phyloP scores from a whole-genome alignment of 2,113 vertebrate species.

The Sander vitreus region DNA sequence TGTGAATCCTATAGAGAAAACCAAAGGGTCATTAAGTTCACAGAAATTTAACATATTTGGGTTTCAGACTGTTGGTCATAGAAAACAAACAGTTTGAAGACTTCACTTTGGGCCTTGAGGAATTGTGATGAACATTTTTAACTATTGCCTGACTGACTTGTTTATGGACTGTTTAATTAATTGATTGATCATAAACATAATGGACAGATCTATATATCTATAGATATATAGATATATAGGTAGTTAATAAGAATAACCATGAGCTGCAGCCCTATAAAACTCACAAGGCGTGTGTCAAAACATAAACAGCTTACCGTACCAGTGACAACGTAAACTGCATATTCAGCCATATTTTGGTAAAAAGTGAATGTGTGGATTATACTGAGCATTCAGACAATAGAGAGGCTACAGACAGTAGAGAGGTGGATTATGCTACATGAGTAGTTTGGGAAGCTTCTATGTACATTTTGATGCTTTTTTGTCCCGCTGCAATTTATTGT shows the following conservation, averaged over 20 bases:
- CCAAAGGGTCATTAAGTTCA: constrained; percentile 2
- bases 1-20: not conserved
- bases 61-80: no score
- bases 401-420: not conserved
- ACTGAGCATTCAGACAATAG: constrained; percentile 23
- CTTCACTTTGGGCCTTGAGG: not conserved
- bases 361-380: constrained; percentile 12
- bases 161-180: not conserved
- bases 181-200: constrained; percentile 10
- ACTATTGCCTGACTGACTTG: not conserved
- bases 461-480: not conserved
- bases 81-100: not conserved
- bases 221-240: no score
- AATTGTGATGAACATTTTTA: not conserved
- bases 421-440: constrained; percentile 33
- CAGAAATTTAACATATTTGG: no score
- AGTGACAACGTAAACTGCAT: not conserved
- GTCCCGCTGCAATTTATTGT: constrained; percentile 16
- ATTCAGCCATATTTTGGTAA: constrained; percentile 9
- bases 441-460: not conserved
- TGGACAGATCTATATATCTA: not conserved
- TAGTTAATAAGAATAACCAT: not conserved
- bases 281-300: not conserved
- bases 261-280: not conserved
- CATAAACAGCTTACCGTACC: not conserved